A percentile compares a stretch with the other conserved stretches of the same genome.
Evolutionary conservation across 2,113 vertebrate species (phyloP).

Genomic region (Cyanoderma ruficeps): DNA sequence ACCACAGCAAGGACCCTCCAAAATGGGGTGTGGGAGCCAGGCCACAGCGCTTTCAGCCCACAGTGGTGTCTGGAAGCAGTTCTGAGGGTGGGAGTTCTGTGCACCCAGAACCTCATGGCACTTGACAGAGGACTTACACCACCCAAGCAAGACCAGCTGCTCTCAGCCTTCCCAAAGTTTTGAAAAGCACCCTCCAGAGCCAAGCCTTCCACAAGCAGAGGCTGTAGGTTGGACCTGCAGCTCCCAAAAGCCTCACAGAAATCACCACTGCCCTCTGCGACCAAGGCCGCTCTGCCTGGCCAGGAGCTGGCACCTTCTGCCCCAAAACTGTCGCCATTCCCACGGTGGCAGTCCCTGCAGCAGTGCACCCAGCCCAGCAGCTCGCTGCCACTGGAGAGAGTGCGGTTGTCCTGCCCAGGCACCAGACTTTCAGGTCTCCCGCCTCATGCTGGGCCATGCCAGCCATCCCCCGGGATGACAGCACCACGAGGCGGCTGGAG

Average conservation of each 20-base stretch:
- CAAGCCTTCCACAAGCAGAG: not conserved
- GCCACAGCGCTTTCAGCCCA: fast-evolving
- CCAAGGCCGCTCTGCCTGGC: not conserved
- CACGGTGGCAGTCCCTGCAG: not conserved
- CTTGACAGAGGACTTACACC: not conserved
- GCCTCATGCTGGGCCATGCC: fast-evolving
- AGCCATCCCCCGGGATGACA: fast-evolving
- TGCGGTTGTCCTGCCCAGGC: fast-evolving
- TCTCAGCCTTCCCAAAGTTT: not conserved
- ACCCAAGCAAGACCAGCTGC: not conserved
- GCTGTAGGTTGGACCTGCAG: not conserved
- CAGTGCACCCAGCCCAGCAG: not conserved
- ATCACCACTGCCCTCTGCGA: fast-evolving
- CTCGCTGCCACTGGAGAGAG: fast-evolving
- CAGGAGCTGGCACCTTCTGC: not conserved
- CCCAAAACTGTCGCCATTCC: fast-evolving
- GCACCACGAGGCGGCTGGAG: not conserved
- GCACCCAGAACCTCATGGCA: not conserved
- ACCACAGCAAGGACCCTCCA: not conserved
- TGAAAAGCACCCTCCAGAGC: not conserved
- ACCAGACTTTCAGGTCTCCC: not conserved
- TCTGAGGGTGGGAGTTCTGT: not conserved
- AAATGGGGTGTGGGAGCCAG: not conserved
- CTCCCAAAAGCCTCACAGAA: not conserved
- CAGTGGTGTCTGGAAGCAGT: not conserved